Evolutionary conservation across 2,113 vertebrate species (phyloP).

Genomic region (Cebus imitator): DNA sequence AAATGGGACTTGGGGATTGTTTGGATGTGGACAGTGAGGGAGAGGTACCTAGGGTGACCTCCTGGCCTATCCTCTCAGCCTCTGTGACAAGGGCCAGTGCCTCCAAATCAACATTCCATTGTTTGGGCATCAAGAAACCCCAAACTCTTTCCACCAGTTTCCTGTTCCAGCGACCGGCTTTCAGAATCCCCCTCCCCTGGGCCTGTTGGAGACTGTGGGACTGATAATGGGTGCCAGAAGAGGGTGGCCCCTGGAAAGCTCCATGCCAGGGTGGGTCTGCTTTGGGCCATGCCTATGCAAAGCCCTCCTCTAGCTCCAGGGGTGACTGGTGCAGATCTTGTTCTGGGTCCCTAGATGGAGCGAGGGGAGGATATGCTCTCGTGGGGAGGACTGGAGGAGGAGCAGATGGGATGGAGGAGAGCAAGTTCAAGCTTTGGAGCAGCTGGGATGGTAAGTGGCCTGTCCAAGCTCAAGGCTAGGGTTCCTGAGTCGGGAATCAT

Average conservation of each 20-base stretch:
- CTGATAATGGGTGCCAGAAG: constrained; percentile 80
- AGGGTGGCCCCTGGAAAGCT: background rate
- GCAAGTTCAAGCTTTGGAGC: background rate
- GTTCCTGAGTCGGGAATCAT: background rate
- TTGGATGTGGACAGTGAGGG: constrained; percentile 48
- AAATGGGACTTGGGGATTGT: background rate
- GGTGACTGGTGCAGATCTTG: too few relatives aligned
- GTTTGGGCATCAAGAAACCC: constrained; percentile 87
- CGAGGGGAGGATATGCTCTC: background rate
- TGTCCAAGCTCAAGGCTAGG: background rate
- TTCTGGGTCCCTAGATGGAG: too few relatives aligned
- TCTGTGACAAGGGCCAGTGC: constrained; percentile 79
- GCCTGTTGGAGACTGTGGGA: constrained; percentile 76
- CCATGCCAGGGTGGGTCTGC: background rate
- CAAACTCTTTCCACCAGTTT: constrained; percentile 88
- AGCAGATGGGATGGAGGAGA: background rate
- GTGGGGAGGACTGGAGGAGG: background rate
- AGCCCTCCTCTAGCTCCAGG: background rate
- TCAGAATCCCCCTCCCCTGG: constrained; percentile 81
- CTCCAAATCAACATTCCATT: constrained; percentile 84
- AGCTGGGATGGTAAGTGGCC: background rate
- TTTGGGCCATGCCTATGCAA: background rate
- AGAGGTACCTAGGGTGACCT: constrained; percentile 89
- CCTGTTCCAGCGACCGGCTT: constrained; percentile 88
- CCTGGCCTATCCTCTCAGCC: constrained; percentile 78